A percentile compares a stretch with the other conserved stretches of the same genome.
Evolutionary conservation across 92 coral and sea anemone species (phyloP).

Genomic region (Siderastrea radians): DNA sequence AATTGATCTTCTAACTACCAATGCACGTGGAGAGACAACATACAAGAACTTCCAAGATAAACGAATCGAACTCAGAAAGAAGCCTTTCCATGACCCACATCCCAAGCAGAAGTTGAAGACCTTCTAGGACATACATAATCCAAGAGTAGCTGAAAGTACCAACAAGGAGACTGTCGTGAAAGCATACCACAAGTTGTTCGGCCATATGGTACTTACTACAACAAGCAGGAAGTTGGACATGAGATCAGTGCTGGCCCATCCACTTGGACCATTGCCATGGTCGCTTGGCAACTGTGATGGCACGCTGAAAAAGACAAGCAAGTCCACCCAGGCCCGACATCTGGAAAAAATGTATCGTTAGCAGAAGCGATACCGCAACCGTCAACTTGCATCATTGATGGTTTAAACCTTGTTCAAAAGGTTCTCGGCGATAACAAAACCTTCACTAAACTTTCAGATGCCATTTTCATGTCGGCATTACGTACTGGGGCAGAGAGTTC

Average conservation of each 20-base stretch:
- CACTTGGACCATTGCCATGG: constrained; percentile 74
- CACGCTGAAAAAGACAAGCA: constrained; percentile 67
- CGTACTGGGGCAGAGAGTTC: constrained; percentile 12
- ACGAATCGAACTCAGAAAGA: too few species aligned
- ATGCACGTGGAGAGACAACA: constrained; percentile 49
- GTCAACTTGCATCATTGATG: constrained; percentile 64
- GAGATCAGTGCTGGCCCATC: constrained; percentile 65
- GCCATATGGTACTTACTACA: constrained; percentile 71
- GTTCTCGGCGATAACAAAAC: constrained; percentile 45
- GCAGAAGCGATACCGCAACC: constrained; percentile 42
- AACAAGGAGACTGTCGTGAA: constrained; percentile 59
- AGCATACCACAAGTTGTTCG: constrained; percentile 76
- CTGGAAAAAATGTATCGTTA: constrained; percentile 53
- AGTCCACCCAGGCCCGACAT: constrained; percentile 52
- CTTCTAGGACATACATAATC: constrained; percentile 31
- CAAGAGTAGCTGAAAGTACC: constrained; percentile 53
- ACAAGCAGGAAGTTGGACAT: constrained; percentile 63
- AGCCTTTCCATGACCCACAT: constrained; percentile 61
- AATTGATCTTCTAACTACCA: constrained; percentile 41
- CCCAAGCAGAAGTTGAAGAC: constrained; percentile 50
- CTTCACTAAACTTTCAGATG: constrained; percentile 54
- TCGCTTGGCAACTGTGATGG: constrained; percentile 67
- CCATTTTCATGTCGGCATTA: constrained; percentile 32
- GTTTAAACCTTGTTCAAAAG: constrained; percentile 68
- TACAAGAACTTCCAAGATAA: constrained; percentile 51